phyloP scores from a whole-genome alignment of 2,113 vertebrate species.

The Hippocampus comes region DNA sequence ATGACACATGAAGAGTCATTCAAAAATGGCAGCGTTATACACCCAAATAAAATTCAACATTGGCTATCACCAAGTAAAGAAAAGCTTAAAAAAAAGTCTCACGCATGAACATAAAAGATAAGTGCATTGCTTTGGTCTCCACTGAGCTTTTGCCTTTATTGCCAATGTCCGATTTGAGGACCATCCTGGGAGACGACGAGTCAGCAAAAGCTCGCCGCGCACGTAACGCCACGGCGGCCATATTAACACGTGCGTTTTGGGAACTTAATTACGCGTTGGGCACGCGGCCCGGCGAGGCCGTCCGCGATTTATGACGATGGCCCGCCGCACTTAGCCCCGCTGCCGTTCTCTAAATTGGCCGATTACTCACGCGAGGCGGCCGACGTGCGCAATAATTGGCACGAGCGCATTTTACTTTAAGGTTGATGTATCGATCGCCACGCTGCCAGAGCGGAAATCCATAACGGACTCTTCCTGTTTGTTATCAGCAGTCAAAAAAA shows the following conservation, averaged over 20 bases:
- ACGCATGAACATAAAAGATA: neutral
- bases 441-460: slow-evolving; percentile 21
- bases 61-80: neutral
- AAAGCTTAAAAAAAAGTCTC: neutral
- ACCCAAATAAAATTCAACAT: neutral
- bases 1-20: neutral
- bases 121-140: neutral
- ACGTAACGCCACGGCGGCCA: slow-evolving; percentile 22
- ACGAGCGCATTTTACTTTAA: slow-evolving; percentile 71
- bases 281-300: slow-evolving; percentile 17
- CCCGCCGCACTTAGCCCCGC: slow-evolving; percentile 55
- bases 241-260: slow-evolving; percentile 66
- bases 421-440: slow-evolving; percentile 64
- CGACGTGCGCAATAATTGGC: slow-evolving; percentile 72
- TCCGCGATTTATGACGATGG: slow-evolving; percentile 55
- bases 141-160: neutral
- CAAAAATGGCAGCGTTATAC: neutral
- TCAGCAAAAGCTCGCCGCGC: slow-evolving; percentile 14
- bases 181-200: slow-evolving; percentile 28
- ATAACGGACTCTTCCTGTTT: slow-evolving; percentile 44
- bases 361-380: slow-evolving; percentile 66
- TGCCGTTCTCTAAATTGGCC: slow-evolving; percentile 64
- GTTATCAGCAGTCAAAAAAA: slow-evolving; percentile 24
- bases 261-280: slow-evolving; percentile 63
- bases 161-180: slow-evolving; percentile 8